Evolutionary conservation across 2,113 vertebrate species (phyloP), one percentile per base, ranked within the genome.

Genomic region (Oryzias javanicus): DNA sequence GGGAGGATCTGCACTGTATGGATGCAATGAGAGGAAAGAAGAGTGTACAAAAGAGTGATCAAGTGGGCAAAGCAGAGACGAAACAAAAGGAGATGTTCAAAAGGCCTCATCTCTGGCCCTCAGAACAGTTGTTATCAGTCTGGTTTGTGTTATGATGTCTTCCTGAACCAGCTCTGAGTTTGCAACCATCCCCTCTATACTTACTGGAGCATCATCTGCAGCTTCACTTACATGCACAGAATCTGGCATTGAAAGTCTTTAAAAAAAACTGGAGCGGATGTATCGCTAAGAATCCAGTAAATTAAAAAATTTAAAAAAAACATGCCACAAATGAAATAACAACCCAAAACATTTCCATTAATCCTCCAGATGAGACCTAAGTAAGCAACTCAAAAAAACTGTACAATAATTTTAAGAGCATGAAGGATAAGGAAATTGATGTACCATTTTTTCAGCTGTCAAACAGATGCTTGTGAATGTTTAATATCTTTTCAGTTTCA

Each of bases 61-160:
- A 46, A 64, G 70, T 60, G 58, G 76, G 66, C 22, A 55, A 63
- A 64, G 64, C 48, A 73, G 62, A 67, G 44, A 27, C 29, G 40
- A 27, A 51, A 60, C 29, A 42, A 40, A 57, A 14, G 60, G 76
- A 70, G 44, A 76, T 74, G 72, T 80, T 85, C 68, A 69, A 73
- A 66, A 80, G 64, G 59, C 48, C 14, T 83, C 58, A 79, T 79
- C 67, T 79, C 67, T 55, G 61, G 74, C 64, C 67, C 44, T 74
- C 60, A 70, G 60, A 68, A 68, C 64, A 66, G 54, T 50, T 76
- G 83, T 85, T 86, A 86, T 84, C 68, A 75, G 74, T 64, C 72
- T 60, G 59, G 72, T 63, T 72, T 59, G 61, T 51, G 81, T 68
- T 82, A 74, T 75, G 70, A 83, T 64, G 79, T 79, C 76, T 74